These are phyloP conservation scores for Zalophus californianus DNA, from an alignment of 2,797 vertebrate species.

Conservation along the genomic window DNA sequence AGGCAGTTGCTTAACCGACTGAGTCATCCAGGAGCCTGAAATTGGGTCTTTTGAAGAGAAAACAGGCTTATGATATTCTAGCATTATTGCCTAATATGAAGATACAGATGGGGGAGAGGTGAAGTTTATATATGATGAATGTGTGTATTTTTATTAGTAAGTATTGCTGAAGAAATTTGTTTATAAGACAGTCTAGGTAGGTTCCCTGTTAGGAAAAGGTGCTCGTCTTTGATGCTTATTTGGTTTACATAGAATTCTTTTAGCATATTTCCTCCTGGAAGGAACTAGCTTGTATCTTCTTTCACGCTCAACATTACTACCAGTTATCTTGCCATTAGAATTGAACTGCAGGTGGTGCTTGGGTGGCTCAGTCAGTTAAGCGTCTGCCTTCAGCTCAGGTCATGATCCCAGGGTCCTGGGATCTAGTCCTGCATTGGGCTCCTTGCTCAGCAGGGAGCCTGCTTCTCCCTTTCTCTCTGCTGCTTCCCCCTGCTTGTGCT, in stretches of 20 bases:
- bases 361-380: too few relatives aligned
- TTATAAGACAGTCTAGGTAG: neutral
- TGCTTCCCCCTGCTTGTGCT: too few relatives aligned
- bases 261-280: neutral
- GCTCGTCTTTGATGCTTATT: neutral
- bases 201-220: neutral
- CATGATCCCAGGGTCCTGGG: too few relatives aligned
- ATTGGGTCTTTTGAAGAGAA: neutral
- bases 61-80: neutral
- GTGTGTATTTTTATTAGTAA: slow-evolving; percentile 9
- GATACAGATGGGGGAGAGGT: neutral
- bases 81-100: neutral
- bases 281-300: neutral
- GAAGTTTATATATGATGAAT: neutral
- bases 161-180: neutral
- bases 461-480: too few relatives aligned
- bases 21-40: too few relatives aligned
- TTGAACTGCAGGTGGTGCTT: neutral
- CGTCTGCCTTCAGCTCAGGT: too few relatives aligned
- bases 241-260: slow-evolving; percentile 3
- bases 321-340: slow-evolving; percentile 2
- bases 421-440: too few relatives aligned
- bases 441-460: too few relatives aligned
- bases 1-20: too few relatives aligned
- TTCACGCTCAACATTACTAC: neutral